Evolutionary conservation across 2,888 invertebrate species (phyloP).

Genomic region (Desoria tigrina): DNA sequence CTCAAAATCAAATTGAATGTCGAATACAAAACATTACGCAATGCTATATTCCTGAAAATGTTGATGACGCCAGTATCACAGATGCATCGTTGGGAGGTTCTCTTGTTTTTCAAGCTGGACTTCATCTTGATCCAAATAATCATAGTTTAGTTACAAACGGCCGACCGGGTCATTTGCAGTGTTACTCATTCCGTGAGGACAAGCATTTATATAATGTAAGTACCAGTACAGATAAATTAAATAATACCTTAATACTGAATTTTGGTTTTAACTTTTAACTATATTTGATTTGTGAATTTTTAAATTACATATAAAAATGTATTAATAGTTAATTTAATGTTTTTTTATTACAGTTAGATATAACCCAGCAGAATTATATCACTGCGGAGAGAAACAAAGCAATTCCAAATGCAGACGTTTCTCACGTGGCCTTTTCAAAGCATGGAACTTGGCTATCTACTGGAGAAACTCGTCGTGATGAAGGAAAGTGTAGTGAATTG

Average conservation of each 20-base stretch:
- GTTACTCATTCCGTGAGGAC: slow-evolving; percentile 68
- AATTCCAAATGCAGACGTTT: slow-evolving; percentile 68
- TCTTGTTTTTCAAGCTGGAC: slow-evolving; percentile 54
- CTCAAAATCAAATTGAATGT: slow-evolving; percentile 60
- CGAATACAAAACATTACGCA: slow-evolving; percentile 70
- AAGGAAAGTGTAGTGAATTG: slow-evolving; percentile 64
- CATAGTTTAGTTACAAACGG: slow-evolving; percentile 71
- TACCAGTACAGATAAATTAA: slow-evolving; percentile 38
- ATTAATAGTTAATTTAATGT: too few relatives aligned
- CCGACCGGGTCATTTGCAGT: slow-evolving; percentile 72
- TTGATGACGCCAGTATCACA: slow-evolving; percentile 58
- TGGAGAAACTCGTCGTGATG: slow-evolving; percentile 57
- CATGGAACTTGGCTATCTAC: slow-evolving; percentile 75
- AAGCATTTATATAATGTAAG: slow-evolving; percentile 71
- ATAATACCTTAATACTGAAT: background rate
- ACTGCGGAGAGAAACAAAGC: slow-evolving; percentile 65
- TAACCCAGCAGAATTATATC: slow-evolving; percentile 70
- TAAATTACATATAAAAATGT: too few relatives aligned
- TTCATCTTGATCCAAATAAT: slow-evolving; percentile 66
- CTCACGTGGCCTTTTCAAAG: slow-evolving; percentile 67
- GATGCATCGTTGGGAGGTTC: slow-evolving; percentile 59
- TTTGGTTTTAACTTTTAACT: too few relatives aligned
- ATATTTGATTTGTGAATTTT: too few relatives aligned
- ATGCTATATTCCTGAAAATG: slow-evolving; percentile 60
- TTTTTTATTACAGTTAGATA: slow-evolving; percentile 66